These are phyloP conservation scores for Ennomos fuscantarius DNA, from an alignment of 2,888 invertebrate genomes.

Conservation along the genomic window DNA sequence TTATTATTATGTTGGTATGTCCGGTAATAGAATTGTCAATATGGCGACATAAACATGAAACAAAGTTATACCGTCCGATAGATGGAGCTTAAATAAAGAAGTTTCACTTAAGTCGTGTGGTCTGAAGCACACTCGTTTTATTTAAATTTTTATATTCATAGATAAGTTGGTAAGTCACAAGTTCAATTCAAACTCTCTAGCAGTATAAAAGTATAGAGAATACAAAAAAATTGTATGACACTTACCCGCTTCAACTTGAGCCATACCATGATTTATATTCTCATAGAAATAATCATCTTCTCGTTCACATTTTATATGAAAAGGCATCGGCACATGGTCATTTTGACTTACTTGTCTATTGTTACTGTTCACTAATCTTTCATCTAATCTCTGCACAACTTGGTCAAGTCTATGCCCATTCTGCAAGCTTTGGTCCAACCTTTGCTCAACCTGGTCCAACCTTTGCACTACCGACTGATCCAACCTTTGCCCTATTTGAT, in stretches of 20 bases:
- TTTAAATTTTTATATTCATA: too few relatives aligned
- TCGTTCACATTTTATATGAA: conserved; percentile 75
- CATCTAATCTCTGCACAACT: conserved; percentile 46
- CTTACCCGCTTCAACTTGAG: conserved; percentile 63
- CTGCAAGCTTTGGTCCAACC: conserved; percentile 29
- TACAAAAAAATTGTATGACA: conserved; percentile 21
- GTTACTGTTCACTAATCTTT: conserved; percentile 40
- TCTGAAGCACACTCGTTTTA: too few relatives aligned
- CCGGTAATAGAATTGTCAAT: too few relatives aligned
- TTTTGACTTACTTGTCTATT: conserved; percentile 54
- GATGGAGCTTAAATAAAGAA: too few relatives aligned
- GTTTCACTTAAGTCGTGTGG: too few relatives aligned
- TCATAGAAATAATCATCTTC: conserved; percentile 79
- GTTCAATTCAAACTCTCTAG: too few relatives aligned
- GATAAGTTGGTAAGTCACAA: too few relatives aligned
- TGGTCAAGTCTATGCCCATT: conserved; percentile 23
- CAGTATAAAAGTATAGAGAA: not conserved
- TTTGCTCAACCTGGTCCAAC: conserved; percentile 32
- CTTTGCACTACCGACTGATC: conserved; percentile 28
- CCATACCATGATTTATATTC: conserved; percentile 58
- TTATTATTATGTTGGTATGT: too few relatives aligned
- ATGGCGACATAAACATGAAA: too few relatives aligned
- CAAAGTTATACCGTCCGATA: too few relatives aligned
- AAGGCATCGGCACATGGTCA: conserved; percentile 62
- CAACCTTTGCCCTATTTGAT: conserved; percentile 24